Percentiles rank a stretch among this genome's conserved stretches.
Conservation (phyloP, 2,888 invertebrate species). For the Acleris holmiana region DNA sequence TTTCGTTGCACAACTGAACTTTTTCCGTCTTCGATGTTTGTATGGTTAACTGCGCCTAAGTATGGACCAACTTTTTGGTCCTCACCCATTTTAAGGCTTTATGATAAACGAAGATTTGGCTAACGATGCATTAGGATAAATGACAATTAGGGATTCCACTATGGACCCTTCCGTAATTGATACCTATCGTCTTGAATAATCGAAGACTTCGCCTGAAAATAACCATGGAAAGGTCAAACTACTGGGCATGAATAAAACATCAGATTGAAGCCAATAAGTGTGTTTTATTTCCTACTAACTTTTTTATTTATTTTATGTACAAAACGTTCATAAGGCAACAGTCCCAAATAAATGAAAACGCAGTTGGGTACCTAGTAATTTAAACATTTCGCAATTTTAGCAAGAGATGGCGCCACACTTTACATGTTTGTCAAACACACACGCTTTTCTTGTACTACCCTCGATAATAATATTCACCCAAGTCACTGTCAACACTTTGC, state of each 20-base stretch:
- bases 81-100: too few species aligned
- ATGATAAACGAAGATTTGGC: too few species aligned
- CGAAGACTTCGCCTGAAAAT: constrained; percentile 9
- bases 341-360: constrained; percentile 76
- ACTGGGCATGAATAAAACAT: constrained; percentile 57
- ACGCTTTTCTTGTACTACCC: constrained; percentile 26
- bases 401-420: constrained; percentile 58
- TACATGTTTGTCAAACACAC: constrained; percentile 39
- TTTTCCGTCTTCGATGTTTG: too few species aligned
- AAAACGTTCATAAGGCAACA: constrained; percentile 83
- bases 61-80: too few species aligned
- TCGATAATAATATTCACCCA: too few species aligned
- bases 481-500: too few species aligned
- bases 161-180: constrained; percentile 4
- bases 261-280: constrained; percentile 79
- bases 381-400: constrained; percentile 52
- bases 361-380: constrained; percentile 55
- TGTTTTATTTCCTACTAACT: constrained; percentile 79
- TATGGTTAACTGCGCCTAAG: too few species aligned
- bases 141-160: too few species aligned
- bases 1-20: too few species aligned
- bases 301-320: constrained; percentile 79
- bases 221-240: constrained; percentile 11
- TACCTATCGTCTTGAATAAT: constrained; percentile 12
- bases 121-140: too few species aligned